A percentile compares a stretch with the other conserved stretches of the same genome.
Evolutionary conservation across 2,797 vertebrate species (phyloP).

Genomic region (Onychomys arenicola): DNA sequence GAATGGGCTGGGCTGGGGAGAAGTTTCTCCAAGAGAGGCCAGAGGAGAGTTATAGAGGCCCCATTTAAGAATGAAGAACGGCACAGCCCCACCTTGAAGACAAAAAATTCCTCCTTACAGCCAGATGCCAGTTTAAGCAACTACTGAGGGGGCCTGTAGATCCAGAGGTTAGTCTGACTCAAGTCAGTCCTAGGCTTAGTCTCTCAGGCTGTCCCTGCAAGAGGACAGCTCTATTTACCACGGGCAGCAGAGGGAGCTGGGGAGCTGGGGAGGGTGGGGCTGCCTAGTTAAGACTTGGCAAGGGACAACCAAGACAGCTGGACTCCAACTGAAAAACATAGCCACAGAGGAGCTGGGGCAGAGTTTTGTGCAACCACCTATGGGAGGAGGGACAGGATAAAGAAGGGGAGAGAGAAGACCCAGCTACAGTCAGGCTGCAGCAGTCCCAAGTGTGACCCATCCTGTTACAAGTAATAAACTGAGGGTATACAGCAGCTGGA

Average conservation of each 20-base stretch:
- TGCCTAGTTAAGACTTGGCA: background rate
- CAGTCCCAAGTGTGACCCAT: background rate
- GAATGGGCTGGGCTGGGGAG: background rate
- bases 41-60: background rate
- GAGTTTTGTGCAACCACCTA: constrained; percentile 3
- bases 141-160: background rate
- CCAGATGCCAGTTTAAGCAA: background rate
- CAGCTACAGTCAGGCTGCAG: background rate
- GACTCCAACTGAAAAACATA: background rate
- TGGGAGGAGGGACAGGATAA: background rate
- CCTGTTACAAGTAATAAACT: background rate
- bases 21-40: background rate
- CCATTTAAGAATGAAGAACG: constrained; percentile 2
- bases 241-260: constrained; percentile 59
- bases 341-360: background rate
- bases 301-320: background rate
- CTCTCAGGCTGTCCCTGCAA: background rate
- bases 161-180: background rate
- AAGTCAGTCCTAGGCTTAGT: background rate
- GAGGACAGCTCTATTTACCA: background rate
- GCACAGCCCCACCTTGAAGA: background rate
- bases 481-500: background rate
- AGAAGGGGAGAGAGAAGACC: background rate
- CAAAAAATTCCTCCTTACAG: background rate
- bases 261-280: background rate